These are phyloP conservation scores for Emmelina monodactyla DNA, from an alignment of 2,888 invertebrate species.

Conservation along the genomic window DNA sequence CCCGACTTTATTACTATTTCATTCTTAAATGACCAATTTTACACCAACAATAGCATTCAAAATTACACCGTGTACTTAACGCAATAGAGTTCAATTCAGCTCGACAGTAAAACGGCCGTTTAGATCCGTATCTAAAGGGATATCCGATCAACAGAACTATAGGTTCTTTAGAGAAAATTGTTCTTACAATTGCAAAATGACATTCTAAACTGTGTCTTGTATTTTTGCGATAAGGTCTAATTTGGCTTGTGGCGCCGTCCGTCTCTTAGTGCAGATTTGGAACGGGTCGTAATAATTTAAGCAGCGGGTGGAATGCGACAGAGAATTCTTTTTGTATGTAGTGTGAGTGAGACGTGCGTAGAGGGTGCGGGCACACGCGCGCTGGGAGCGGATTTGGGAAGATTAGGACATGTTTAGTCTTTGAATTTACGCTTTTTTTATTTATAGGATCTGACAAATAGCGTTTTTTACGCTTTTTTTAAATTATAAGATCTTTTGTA, in stretches of 20 bases:
- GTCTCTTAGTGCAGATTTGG: not conserved
- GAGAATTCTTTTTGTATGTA: constrained; percentile 64
- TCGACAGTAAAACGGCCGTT: constrained; percentile 21
- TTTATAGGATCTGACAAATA: too few relatives aligned
- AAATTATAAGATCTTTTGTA: too few relatives aligned
- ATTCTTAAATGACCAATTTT: constrained; percentile 42
- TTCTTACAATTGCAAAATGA: constrained; percentile 24
- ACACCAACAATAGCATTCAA: constrained; percentile 9
- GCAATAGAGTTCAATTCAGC: constrained; percentile 17
- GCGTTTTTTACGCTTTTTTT: too few relatives aligned
- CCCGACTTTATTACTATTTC: constrained; percentile 27
- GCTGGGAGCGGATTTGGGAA: constrained; percentile 33
- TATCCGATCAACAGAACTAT: constrained; percentile 35
- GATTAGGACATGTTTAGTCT: too few relatives aligned
- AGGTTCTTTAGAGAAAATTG: constrained; percentile 48
- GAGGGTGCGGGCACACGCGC: constrained; percentile 55
- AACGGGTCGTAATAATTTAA: constrained; percentile 61
- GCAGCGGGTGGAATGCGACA: constrained; percentile 63
- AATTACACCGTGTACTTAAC: constrained; percentile 17
- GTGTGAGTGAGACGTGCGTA: constrained; percentile 66
- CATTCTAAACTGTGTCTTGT: constrained; percentile 16
- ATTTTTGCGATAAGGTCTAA: constrained; percentile 18
- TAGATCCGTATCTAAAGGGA: constrained; percentile 45
- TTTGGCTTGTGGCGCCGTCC: constrained; percentile 11
- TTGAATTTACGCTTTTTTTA: too few relatives aligned